Evolutionary conservation across 2,888 invertebrate genomes (phyloP).

Genomic region (Seira sanloemensis): DNA sequence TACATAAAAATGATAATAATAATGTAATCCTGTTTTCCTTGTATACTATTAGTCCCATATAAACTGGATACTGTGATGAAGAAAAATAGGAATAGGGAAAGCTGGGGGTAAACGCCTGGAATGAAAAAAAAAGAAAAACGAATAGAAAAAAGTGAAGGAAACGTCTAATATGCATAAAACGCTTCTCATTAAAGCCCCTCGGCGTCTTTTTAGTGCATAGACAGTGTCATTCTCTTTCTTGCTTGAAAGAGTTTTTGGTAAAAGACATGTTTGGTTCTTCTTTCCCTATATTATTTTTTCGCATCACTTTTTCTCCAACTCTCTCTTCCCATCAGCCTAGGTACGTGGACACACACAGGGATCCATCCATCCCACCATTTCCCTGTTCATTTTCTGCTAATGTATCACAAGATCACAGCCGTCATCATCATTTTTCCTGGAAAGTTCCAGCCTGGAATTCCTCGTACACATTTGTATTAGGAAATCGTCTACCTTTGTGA

Average conservation of each 20-base stretch:
- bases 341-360: neutral
- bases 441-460: neutral
- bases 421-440: slow-evolving; percentile 6
- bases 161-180: slow-evolving; percentile 66
- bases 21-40: slow-evolving; percentile 38
- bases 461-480: too few species aligned
- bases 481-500: too few species aligned
- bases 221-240: slow-evolving; percentile 42
- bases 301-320: slow-evolving; percentile 22
- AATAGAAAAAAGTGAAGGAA: slow-evolving; percentile 43
- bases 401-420: slow-evolving; percentile 14
- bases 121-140: slow-evolving; percentile 44
- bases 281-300: slow-evolving; percentile 31
- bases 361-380: neutral
- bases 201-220: slow-evolving; percentile 55
- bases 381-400: neutral
- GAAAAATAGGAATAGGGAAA: slow-evolving; percentile 5
- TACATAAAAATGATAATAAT: slow-evolving; percentile 20
- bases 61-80: slow-evolving; percentile 4
- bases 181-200: slow-evolving; percentile 67
- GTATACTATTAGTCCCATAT: slow-evolving; percentile 17
- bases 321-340: neutral
- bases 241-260: slow-evolving; percentile 9
- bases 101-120: slow-evolving; percentile 40
- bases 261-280: slow-evolving; percentile 35